Evolutionary conservation across 2,113 vertebrate genomes (phyloP), one percentile per base, ranked within the genome.

Genomic region (Diphyllodes magnificus): DNA sequence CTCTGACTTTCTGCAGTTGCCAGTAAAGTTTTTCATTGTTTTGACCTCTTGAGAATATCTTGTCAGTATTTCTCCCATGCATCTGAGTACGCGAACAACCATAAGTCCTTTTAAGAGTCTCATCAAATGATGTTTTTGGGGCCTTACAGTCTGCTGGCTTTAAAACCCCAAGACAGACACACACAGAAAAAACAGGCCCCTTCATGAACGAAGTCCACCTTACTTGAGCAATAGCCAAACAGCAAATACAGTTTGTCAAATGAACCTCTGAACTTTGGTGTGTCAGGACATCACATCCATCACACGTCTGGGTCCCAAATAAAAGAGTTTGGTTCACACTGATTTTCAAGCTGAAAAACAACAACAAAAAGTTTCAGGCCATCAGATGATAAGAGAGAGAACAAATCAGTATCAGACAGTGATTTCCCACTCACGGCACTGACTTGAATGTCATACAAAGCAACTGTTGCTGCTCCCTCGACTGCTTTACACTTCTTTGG

Each of bases 11-110:
- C 39, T 37, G 9, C 39, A 69, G 18, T 45, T 69, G 22, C 5
- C 37, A 44, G 27, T 28, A 7, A 86, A 37, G 33, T 5, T 61
- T 77, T 61, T 28, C 45, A 33, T 51, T 28, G 12, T 20, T n/a
- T 61, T 45, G 64, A 39, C 12, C 19, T 40, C 54, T 51, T 39
- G 28, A 39, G 23, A 69, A 33, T 13, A 69, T 28, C 28, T 68
- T 42, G 31, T 77, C 21, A 51, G 28, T 28, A 61, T 37, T 45
- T 68, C 33, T 77, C 17, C 37, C 0, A 0, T 3, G 10, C 0
- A 0, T 39, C 39, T 45, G 12, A 69, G 54, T 53, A 77, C 7
- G 8, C 2, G 15, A 77, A 33, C 22, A 44, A 68, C 11, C 0
- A 0, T 27, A 59, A 77, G 28, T 18, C 18, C 28, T 77, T 86